Conservation (phyloP, 1,140 invertebrate species). For the Drosophila equinoxialis region DNA sequence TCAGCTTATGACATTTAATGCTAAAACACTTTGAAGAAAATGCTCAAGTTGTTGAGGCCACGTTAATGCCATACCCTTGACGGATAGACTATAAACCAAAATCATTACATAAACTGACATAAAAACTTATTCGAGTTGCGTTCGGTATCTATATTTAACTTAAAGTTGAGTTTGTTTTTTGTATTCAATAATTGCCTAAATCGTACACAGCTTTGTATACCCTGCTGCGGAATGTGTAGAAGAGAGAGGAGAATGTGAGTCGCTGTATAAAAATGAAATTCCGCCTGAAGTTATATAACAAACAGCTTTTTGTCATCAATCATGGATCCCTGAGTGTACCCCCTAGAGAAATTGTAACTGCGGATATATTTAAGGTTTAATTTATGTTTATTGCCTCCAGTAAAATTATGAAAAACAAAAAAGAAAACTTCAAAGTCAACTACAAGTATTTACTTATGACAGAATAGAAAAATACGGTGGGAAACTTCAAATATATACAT, state of each 20-base stretch:
- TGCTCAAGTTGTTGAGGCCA: not conserved
- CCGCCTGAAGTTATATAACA: slow-evolving; percentile 43
- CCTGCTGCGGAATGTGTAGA: too few species aligned
- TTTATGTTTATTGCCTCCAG: slow-evolving; percentile 68
- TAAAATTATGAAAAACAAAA: not conserved
- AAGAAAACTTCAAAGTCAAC: slow-evolving; percentile 1
- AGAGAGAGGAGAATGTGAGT: too few species aligned
- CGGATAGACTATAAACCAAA: too few species aligned
- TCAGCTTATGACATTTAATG: slow-evolving; percentile 65
- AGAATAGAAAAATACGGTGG: slow-evolving; percentile 10
- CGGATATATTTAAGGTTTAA: slow-evolving; percentile 37
- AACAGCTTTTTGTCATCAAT: slow-evolving; percentile 63
- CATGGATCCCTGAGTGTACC: slow-evolving; percentile 37
- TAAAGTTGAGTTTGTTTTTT: not conserved
- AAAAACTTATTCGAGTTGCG: not conserved
- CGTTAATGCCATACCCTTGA: not conserved
- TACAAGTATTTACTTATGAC: slow-evolving; percentile 13
- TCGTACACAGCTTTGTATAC: too few species aligned
- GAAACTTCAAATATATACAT: not conserved
- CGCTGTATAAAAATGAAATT: slow-evolving; percentile 4
- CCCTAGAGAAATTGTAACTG: slow-evolving; percentile 48
- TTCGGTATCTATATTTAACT: not conserved
- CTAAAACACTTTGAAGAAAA: slow-evolving; percentile 16
- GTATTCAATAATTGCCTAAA: too few species aligned
- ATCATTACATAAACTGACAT: too few species aligned